phyloP scores from a whole-genome alignment of 2,113 vertebrate species.

The Dasypus novemcinctus region DNA sequence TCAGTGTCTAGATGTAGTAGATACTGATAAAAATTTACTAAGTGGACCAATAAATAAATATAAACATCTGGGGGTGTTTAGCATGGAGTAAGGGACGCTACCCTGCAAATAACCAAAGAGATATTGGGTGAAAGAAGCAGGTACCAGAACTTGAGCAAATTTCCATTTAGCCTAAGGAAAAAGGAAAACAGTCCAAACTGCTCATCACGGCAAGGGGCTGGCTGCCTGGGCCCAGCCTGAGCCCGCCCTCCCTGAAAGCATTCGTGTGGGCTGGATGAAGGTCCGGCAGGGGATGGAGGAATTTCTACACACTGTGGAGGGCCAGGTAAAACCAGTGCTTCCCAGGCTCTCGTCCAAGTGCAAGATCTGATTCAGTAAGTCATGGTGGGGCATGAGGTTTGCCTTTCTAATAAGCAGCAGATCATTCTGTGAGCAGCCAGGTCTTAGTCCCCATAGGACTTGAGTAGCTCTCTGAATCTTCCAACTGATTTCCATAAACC shows the following conservation, averaged over 20 bases:
- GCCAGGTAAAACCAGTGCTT: fast-evolving
- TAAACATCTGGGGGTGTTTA: background rate
- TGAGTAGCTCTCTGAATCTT: background rate
- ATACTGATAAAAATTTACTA: background rate
- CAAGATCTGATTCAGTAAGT: background rate
- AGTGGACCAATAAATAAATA: background rate
- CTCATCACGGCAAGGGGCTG: background rate
- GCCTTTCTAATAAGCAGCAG: background rate
- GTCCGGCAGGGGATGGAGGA: fast-evolving
- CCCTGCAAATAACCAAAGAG: slow-evolving; percentile 54
- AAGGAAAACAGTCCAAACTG: background rate
- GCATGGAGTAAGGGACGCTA: background rate
- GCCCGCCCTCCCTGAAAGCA: fast-evolving
- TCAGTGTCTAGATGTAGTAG: background rate
- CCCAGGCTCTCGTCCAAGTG: no score
- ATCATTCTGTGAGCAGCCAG: background rate
- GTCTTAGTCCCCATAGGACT: background rate
- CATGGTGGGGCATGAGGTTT: background rate
- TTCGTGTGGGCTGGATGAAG: fast-evolving
- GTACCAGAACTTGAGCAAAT: slow-evolving; percentile 27
- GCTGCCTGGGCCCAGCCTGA: background rate
- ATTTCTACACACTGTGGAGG: background rate
- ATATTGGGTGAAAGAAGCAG: background rate
- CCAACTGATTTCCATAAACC: background rate
- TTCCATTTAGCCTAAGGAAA: slow-evolving; percentile 50